Conservation (phyloP, 2,113 vertebrate species). For the Lagopus leucura region DNA sequence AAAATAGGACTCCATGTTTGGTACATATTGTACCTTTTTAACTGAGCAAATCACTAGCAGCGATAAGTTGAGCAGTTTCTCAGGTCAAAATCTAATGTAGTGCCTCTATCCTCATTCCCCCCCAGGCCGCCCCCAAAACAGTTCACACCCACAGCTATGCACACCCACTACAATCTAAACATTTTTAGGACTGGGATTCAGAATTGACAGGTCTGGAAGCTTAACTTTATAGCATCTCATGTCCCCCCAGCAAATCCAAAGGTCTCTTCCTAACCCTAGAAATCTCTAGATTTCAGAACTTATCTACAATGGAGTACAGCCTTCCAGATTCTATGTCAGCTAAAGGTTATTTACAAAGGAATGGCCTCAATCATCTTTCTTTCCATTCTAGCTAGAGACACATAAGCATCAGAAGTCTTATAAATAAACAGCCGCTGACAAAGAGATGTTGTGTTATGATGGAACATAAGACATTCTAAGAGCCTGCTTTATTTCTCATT, state of each 20-base stretch:
- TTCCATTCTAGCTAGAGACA: not conserved
- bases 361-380: not conserved
- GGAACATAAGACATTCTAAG: not conserved
- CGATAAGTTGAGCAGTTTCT: not conserved
- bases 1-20: not conserved
- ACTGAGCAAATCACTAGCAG: not conserved
- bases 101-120: not conserved
- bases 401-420: not conserved
- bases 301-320: not conserved
- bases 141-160: not conserved
- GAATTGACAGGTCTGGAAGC: not conserved
- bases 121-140: not conserved
- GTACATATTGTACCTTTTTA: not conserved
- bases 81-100: not conserved
- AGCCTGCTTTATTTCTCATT: not conserved
- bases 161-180: not conserved
- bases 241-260: not conserved
- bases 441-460: not conserved
- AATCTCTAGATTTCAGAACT: not conserved
- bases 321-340: not conserved
- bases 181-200: not conserved
- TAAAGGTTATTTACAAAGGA: not conserved
- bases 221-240: not conserved
- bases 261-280: not conserved
- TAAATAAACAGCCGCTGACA: not conserved